A percentile compares a stretch with the other conserved stretches of the same genome.
Evolutionary conservation across 2,113 vertebrate genomes (phyloP).

Genomic region (Xenus cinereus): DNA sequence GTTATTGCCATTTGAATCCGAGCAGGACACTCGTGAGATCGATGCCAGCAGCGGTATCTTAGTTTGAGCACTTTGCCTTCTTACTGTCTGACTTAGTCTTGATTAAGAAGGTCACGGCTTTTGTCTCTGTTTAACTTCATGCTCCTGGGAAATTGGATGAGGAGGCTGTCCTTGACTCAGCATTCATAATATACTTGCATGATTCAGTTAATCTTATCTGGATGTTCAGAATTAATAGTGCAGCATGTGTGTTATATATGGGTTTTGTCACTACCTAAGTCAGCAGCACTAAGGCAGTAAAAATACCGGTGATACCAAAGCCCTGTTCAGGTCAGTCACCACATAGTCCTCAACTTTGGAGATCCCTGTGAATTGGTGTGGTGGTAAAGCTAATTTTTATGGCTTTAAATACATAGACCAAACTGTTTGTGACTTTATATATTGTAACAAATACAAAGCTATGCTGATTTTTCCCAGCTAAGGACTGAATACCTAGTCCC

Average conservation of each 20-base stretch:
- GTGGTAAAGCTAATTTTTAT: not conserved
- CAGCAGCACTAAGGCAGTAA: not conserved
- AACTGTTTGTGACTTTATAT: not conserved
- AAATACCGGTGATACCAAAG: not conserved
- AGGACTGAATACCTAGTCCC: not conserved
- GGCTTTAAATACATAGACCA: not conserved
- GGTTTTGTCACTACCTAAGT: not conserved
- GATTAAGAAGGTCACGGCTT: not conserved
- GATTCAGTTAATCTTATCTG: not conserved
- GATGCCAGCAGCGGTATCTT: not conserved
- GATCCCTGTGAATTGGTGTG: not conserved
- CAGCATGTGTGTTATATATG: not conserved
- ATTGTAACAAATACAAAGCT: not conserved
- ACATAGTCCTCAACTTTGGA: not conserved
- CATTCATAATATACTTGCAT: not conserved
- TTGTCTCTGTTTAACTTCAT: not conserved
- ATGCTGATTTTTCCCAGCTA: not conserved
- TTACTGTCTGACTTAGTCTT: not conserved
- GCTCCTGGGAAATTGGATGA: not conserved
- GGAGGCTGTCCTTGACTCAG: not conserved
- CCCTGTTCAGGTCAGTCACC: not conserved
- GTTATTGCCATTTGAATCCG: not conserved
- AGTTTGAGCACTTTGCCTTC: not conserved
- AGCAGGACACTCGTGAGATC: not conserved
- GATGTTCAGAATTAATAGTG: not conserved